Evolutionary conservation across 2,113 vertebrate genomes (phyloP).

Genomic region (Sylvilagus bachmani): DNA sequence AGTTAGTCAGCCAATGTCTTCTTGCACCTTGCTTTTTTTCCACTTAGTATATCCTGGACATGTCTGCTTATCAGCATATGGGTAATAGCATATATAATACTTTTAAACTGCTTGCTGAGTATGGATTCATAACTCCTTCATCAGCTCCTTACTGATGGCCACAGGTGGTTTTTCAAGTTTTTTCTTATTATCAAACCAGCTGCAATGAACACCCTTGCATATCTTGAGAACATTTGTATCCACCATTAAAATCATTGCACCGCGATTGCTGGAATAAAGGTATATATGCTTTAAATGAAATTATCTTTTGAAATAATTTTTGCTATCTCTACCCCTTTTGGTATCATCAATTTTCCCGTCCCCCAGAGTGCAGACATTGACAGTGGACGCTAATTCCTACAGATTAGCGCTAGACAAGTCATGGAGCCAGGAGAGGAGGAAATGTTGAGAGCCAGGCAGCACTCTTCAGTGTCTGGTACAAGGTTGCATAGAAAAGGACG

Average conservation of each 20-base stretch:
- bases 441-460: background rate
- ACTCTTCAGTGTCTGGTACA: background rate
- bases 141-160: background rate
- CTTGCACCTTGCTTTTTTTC: background rate
- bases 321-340: background rate
- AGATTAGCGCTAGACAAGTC: background rate
- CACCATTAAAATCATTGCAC: background rate
- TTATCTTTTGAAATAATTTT: constrained; percentile 39
- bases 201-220: background rate
- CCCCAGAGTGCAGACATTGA: background rate
- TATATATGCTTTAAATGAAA: background rate
- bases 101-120: background rate
- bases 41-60: background rate
- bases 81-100: background rate
- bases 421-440: background rate
- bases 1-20: background rate
- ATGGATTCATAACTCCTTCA: background rate
- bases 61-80: background rate
- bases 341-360: constrained; percentile 19
- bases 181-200: background rate
- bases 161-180: background rate
- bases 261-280: background rate
- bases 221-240: background rate
- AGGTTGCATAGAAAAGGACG: background rate
- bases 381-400: background rate